Conservation (phyloP, 2,888 invertebrate genomes). For the Buathra laborator region DNA sequence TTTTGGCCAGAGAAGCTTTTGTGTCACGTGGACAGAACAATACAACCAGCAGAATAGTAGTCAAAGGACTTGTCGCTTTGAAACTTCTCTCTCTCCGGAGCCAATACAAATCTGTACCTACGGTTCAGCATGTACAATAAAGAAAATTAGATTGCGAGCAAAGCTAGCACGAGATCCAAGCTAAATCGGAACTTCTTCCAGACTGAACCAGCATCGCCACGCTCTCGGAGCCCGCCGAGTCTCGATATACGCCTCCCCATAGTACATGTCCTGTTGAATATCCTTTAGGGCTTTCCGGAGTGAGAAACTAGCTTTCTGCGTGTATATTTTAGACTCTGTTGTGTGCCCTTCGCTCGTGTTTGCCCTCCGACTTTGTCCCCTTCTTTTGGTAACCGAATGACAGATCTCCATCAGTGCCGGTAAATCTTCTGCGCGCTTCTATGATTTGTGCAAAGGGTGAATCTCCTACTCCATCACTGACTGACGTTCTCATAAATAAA, state of each 20-base stretch:
- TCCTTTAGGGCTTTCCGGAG: not conserved
- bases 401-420: not conserved
- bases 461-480: constrained; percentile 11
- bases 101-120: not conserved
- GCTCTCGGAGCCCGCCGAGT: not conserved
- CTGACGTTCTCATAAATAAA: not conserved
- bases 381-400: not conserved
- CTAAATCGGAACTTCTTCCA: constrained; percentile 10
- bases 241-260: not conserved
- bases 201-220: not conserved
- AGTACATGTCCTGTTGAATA: not conserved
- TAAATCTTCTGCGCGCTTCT: not conserved
- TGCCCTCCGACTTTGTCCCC: constrained; percentile 4
- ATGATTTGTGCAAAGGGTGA: not conserved
- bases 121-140: not conserved
- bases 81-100: not conserved
- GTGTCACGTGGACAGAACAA: not conserved
- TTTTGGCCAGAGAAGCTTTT: not conserved
- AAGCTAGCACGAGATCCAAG: not conserved
- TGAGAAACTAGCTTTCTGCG: not conserved
- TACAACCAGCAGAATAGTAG: not conserved
- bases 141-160: constrained; percentile 9
- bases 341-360: not conserved
- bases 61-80: not conserved
- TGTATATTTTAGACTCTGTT: not conserved